Evolutionary conservation across 2,797 vertebrate species (phyloP).

Genomic region (Dryobates pubescens): DNA sequence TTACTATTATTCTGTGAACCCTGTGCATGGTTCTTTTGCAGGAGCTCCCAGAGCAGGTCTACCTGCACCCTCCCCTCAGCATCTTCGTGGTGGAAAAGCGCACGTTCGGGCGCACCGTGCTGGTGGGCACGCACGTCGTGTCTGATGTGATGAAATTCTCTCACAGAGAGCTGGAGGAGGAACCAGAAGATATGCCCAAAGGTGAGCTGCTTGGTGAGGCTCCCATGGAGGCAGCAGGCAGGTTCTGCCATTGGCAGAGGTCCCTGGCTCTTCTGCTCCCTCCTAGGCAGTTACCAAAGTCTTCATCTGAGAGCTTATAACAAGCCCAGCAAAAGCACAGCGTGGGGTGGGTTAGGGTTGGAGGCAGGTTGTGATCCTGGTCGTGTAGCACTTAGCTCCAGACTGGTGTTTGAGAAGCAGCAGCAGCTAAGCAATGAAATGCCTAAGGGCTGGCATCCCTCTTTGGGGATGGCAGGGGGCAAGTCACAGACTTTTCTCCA

Average conservation of each 20-base stretch:
- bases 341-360: neutral
- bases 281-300: neutral
- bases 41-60: slow-evolving; percentile 91
- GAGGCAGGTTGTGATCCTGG: neutral
- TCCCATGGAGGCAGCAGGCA: neutral
- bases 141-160: slow-evolving; percentile 87
- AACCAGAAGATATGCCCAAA: slow-evolving; percentile 45
- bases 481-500: neutral
- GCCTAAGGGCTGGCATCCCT: neutral
- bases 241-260: neutral
- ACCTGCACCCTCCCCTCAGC: slow-evolving; percentile 93
- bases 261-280: neutral
- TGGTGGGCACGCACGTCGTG: slow-evolving; percentile 89
- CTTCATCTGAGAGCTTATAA: neutral
- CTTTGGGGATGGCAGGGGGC: neutral
- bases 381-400: neutral
- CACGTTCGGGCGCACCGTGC: slow-evolving; percentile 87
- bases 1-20: neutral
- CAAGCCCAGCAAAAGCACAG: neutral
- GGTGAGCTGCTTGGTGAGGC: slow-evolving; percentile 41
- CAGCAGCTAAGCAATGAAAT: neutral
- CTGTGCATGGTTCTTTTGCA: slow-evolving; percentile 37
- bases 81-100: slow-evolving; percentile 90
- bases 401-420: neutral
- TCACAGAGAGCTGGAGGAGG: slow-evolving; percentile 80